phyloP scores from a whole-genome alignment of 1,140 invertebrate species.

The Helicoverpa zea region DNA sequence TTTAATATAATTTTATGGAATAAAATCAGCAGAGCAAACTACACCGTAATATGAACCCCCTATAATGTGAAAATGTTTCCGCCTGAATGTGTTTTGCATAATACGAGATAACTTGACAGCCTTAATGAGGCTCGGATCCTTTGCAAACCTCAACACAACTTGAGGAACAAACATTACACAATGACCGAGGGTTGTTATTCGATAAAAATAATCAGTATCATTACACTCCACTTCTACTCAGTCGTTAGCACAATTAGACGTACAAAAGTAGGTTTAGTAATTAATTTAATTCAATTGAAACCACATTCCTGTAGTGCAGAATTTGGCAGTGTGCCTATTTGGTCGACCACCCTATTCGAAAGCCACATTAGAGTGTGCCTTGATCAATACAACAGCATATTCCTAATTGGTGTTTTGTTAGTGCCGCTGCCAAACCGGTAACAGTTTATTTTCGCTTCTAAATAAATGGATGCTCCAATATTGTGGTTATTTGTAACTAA shows the following conservation, averaged over 20 bases:
- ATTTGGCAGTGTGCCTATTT: constrained; percentile 40
- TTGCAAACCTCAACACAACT: constrained; percentile 33
- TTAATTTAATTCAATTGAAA: constrained; percentile 31
- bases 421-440: constrained; percentile 2
- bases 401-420: constrained; percentile 18
- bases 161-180: constrained; percentile 37
- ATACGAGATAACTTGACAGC: constrained; percentile 40
- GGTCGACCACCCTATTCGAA: constrained; percentile 33
- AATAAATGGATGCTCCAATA: not conserved
- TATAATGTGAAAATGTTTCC: constrained; percentile 45
- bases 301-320: constrained; percentile 41
- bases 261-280: constrained; percentile 14
- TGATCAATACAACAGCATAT: constrained; percentile 28
- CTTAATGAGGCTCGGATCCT: constrained; percentile 39
- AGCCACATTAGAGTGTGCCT: constrained; percentile 11
- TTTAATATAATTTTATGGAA: not conserved
- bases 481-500: not conserved
- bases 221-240: constrained; percentile 6
- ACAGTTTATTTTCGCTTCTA: not conserved
- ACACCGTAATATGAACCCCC: constrained; percentile 19
- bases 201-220: constrained; percentile 41
- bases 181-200: constrained; percentile 21
- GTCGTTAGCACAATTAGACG: constrained; percentile 39
- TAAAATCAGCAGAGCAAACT: constrained; percentile 28
- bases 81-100: constrained; percentile 41